Evolutionary conservation across 1,140 invertebrate genomes (phyloP), one percentile per base, ranked within the genome.

Genomic region (Temnothorax curvispinosus): DNA sequence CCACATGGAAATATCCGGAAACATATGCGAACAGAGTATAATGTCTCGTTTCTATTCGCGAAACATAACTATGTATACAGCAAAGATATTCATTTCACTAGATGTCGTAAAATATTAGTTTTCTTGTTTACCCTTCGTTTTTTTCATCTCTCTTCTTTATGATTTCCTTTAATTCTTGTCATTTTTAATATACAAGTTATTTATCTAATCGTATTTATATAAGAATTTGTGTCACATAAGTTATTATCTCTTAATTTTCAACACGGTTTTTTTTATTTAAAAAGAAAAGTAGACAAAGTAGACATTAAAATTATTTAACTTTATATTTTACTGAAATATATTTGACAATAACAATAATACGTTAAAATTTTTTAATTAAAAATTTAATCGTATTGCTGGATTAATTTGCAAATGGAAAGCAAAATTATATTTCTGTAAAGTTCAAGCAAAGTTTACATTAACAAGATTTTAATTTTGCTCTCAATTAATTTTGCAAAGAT

Each of bases 11-110:
- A 82, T 80, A 52, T 15, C n/a, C 27, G 9, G 38, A 38, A 71
- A 21, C 38, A 44, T 81, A 71, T 44, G 65, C n/a, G 50, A 58
- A 72, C 64, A n/a, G 9, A 44, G 35, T 71, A 41, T 81, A 15
- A 69, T 81, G 56, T 56, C 54, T 81, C 47, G 21, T n/a, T 69
- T 3, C n/a, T 56, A 38, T 41, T 71, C 18, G 35, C 3, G 32
- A 60, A 47, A 41, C 4, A 78, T 80, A 50, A 52, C n/a, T 52
- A 54, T 27, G 27, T 47, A 50, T 27, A 18, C 56, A 67, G n/a
- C 13, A 44, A 9, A 80, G 35, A 56, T 0, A 54, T 54, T 41
- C 8, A 11, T 81, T 81, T 81, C 8, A 15, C 64, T n/a, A 44
- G 15, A 32, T 13, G 21, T 44, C n/a, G 11, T 65, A 69, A 52